Conservation (phyloP, 2,113 vertebrate genomes). For the Shinisaurus crocodilurus region DNA sequence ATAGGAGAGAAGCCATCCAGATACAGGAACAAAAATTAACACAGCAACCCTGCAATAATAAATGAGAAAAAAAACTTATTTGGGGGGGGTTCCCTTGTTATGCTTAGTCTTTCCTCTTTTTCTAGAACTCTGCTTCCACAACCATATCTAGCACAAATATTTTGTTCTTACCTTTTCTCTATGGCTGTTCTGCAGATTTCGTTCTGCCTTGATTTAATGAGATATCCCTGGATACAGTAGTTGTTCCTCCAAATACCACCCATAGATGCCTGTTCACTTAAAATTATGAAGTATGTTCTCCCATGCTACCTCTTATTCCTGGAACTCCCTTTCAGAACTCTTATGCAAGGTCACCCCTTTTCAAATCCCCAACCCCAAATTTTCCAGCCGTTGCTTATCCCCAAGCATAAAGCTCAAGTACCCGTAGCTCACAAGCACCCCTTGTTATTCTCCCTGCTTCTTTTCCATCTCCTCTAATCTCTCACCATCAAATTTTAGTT, state of each 20-base stretch:
- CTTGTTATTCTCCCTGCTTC: not conserved
- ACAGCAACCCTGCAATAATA: not conserved
- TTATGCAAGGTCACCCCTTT: not conserved
- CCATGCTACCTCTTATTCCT: not conserved
- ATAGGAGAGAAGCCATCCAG: not conserved
- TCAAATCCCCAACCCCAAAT: not conserved
- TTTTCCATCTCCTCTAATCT: not conserved
- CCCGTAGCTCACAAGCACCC: not conserved
- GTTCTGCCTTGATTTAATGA: not conserved
- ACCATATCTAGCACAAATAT: not conserved
- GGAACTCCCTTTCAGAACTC: not conserved
- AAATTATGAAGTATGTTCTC: not conserved
- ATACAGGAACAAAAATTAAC: not conserved
- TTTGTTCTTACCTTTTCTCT: not conserved
- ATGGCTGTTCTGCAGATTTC: not conserved
- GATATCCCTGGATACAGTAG: not conserved
- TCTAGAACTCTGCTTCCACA: not conserved
- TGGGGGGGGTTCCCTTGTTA: not conserved
- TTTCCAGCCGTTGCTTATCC: not conserved
- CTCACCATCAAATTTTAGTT: not conserved
- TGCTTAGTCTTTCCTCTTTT: not conserved
- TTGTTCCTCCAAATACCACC: not conserved
- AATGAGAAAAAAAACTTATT: not conserved
- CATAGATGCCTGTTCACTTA: too few species aligned
- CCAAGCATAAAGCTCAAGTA: not conserved